Conservation (phyloP, 2,797 vertebrate genomes). For the Lepus townsendii region DNA sequence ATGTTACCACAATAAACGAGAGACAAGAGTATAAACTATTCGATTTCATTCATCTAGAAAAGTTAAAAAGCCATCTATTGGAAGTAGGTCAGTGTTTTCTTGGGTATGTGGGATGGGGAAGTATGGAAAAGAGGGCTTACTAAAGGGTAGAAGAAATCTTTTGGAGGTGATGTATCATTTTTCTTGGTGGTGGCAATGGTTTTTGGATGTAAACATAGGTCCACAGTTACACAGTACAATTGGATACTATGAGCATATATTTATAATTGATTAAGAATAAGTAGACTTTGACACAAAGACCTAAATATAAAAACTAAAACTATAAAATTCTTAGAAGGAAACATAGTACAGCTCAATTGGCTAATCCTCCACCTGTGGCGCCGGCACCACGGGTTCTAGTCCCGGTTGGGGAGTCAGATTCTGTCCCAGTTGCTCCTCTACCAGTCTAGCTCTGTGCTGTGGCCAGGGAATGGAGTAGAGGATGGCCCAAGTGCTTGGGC, state of each 20-base stretch:
- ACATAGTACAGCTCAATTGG: not conserved
- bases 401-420: no score
- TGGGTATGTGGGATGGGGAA: not conserved
- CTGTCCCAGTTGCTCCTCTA: no score
- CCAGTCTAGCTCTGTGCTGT: no score
- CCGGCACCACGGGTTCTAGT: no score
- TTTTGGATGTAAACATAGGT: not conserved
- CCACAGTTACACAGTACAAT: not conserved
- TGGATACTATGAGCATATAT: not conserved
- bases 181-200: not conserved
- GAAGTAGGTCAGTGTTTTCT: not conserved
- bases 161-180: not conserved
- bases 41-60: no score
- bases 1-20: no score
- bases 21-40: no score
- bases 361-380: no score
- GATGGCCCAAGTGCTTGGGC: no score
- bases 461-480: no score
- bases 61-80: no score
- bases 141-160: not conserved
- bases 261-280: conserved; percentile 29
- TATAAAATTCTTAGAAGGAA: conserved; percentile 10
- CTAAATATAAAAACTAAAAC: not conserved
- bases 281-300: not conserved
- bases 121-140: not conserved